A percentile compares a stretch with the other conserved stretches of the same genome.
Conservation (phyloP, 2,113 vertebrate species). For the Saguinus midas region DNA sequence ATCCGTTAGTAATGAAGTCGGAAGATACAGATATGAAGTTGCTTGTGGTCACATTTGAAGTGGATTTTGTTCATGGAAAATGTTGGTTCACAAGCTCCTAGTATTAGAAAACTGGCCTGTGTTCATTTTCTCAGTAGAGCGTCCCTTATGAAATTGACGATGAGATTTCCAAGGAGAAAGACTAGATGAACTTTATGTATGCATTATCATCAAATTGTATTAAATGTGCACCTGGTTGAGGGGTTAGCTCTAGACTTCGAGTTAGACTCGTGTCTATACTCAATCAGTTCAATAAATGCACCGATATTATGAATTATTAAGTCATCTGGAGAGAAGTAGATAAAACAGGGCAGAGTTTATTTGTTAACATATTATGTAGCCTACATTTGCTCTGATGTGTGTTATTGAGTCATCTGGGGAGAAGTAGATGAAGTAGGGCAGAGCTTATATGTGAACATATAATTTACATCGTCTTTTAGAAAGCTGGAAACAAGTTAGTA, state of each 20-base stretch:
- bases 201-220: background rate
- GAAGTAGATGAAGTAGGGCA: background rate
- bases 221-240: background rate
- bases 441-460: background rate
- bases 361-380: background rate
- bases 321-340: background rate
- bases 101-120: slow-evolving; percentile 18
- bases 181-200: slow-evolving; percentile 1
- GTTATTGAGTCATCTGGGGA: slow-evolving; percentile 17
- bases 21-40: background rate
- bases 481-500: slow-evolving; percentile 4
- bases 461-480: background rate
- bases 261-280: background rate
- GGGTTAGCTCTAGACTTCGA: slow-evolving; percentile 24
- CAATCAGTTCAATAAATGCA: slow-evolving; percentile 30
- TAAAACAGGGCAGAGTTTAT: background rate
- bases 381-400: background rate
- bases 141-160: background rate
- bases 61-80: slow-evolving; percentile 49
- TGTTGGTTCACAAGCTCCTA: background rate
- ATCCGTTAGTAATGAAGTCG: background rate
- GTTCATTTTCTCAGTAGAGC: background rate
- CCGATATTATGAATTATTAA: background rate
- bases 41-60: slow-evolving; percentile 34
- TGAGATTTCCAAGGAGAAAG: slow-evolving; percentile 18